A percentile compares a stretch with the other conserved stretches of the same genome.
Conservation (phyloP, 2,888 invertebrate species). For the Drosophila anomalata region DNA sequence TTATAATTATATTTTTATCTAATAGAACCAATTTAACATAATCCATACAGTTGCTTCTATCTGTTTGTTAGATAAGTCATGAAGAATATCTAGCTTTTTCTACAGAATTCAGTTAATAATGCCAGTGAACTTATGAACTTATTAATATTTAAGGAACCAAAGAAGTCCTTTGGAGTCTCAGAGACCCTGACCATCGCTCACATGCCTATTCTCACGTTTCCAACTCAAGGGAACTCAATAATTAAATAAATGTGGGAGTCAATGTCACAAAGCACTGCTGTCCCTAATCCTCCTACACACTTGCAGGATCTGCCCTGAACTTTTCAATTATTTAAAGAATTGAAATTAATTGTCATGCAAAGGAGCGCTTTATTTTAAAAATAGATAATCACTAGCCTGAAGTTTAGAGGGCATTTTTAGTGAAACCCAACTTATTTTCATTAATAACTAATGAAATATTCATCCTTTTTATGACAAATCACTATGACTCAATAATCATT, state of each 20-base stretch:
- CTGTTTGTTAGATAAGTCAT: neutral
- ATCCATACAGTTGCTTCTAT: neutral
- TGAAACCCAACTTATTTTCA: no score
- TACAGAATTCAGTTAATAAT: no score
- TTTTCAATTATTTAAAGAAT: neutral
- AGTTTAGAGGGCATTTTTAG: neutral
- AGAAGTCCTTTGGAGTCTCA: neutral
- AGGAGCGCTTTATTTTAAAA: neutral
- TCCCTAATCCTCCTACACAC: neutral
- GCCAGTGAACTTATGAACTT: neutral
- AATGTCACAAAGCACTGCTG: neutral
- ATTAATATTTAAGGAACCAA: neutral
- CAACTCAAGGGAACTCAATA: neutral
- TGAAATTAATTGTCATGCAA: neutral
- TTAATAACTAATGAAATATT: no score
- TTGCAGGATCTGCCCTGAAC: neutral
- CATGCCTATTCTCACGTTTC: neutral
- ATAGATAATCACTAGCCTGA: neutral
- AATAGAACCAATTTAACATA: neutral
- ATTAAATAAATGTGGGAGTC: slow-evolving; percentile 2
- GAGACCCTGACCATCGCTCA: neutral
- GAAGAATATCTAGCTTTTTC: no score
- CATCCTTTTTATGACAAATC: no score
- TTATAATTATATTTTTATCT: neutral
- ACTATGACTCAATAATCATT: no score